These are phyloP conservation scores for Theretra japonica DNA, from an alignment of 2,888 invertebrate genomes.

Conservation along the genomic window DNA sequence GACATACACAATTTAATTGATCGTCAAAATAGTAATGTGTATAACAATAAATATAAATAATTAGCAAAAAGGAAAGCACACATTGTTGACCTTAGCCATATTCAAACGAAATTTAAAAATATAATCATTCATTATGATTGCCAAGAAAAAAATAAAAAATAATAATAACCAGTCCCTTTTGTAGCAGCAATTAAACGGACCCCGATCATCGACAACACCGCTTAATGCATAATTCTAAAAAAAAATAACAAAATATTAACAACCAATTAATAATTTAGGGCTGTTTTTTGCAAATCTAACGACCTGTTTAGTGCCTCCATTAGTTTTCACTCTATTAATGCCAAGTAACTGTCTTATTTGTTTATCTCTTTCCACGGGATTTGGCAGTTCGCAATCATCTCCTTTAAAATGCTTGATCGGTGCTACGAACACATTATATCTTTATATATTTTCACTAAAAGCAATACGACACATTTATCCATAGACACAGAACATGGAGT, in stretches of 20 bases:
- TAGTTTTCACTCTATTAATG: constrained; percentile 41
- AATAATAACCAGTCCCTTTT: constrained; percentile 29
- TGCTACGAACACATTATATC: constrained; percentile 46
- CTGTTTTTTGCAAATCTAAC: neutral
- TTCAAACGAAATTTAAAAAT: neutral
- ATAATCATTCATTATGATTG: neutral
- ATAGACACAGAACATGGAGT: too few species aligned
- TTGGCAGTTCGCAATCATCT: constrained; percentile 62
- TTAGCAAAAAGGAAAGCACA: too few species aligned
- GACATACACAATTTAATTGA: too few species aligned
- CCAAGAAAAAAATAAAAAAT: neutral
- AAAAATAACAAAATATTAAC: constrained; percentile 5
- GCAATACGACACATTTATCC: too few species aligned
- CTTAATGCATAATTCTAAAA: constrained; percentile 31
- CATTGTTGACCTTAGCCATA: too few species aligned
- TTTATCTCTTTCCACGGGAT: constrained; percentile 68
- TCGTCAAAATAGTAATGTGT: too few species aligned
- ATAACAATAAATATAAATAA: too few species aligned
- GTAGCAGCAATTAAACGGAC: constrained; percentile 22
- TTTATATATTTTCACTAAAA: neutral
- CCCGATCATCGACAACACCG: constrained; percentile 38
- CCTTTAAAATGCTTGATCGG: constrained; percentile 67
- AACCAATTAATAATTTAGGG: constrained; percentile 19
- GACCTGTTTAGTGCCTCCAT: constrained; percentile 35
- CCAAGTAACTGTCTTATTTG: constrained; percentile 72